Conservation (phyloP, 2,888 invertebrate species). For the Adineta ricciae region DNA sequence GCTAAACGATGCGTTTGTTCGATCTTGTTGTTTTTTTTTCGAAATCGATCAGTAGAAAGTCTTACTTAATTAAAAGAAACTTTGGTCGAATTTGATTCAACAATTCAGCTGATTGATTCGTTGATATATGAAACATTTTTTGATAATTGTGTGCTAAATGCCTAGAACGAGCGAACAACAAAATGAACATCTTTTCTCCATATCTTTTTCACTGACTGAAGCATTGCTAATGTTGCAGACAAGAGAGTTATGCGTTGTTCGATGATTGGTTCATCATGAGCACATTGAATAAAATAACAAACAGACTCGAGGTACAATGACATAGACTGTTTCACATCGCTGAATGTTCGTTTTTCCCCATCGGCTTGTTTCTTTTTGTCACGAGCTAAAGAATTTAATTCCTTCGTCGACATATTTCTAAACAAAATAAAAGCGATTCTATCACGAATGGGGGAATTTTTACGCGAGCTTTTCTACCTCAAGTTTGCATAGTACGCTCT, state of each 20-base stretch:
- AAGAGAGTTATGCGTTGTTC: not conserved
- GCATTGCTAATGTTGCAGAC: constrained; percentile 1
- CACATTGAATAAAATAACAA: constrained; percentile 23
- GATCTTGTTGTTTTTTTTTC: not conserved
- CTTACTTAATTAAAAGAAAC: not conserved
- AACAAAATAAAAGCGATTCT: not conserved
- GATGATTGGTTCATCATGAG: not conserved
- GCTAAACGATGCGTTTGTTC: not conserved
- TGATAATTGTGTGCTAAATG: not conserved
- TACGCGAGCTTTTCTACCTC: not conserved
- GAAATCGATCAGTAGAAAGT: no score
- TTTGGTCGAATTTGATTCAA: not conserved
- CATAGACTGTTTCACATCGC: not conserved
- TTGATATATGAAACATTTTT: not conserved
- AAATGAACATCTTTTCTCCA: not conserved
- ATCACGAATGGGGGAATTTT: no score
- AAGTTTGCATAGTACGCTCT: not conserved
- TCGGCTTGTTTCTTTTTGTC: constrained; percentile 20
- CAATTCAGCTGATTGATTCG: not conserved
- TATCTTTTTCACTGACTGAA: not conserved
- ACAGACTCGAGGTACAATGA: not conserved
- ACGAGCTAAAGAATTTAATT: not conserved
- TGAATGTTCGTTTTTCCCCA: not conserved
- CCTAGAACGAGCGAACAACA: not conserved
- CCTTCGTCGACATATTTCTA: not conserved